These are phyloP conservation scores for Artibeus lituratus DNA, from an alignment of 2,797 vertebrate genomes.

Conservation along the genomic window DNA sequence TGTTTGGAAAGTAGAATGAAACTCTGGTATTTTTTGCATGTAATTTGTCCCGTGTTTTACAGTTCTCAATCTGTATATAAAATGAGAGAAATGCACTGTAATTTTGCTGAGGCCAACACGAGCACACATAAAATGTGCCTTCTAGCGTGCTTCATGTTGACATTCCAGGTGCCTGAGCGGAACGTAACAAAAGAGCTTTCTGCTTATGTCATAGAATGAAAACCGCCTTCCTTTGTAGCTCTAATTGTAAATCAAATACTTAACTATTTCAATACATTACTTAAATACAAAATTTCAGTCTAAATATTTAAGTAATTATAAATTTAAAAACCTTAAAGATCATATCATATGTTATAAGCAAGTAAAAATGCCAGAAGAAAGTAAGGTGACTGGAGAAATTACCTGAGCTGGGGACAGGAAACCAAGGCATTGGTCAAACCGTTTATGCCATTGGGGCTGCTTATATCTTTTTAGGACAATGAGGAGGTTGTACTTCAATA, in stretches of 20 bases:
- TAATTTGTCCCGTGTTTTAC: not conserved
- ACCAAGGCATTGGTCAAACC: not conserved
- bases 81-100: not conserved
- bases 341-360: not conserved
- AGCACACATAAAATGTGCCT: not conserved
- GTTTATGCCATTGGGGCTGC: not conserved
- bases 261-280: not conserved
- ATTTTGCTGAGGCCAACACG: not conserved
- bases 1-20: conserved; percentile 29
- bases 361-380: not conserved
- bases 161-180: not conserved
- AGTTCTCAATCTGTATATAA: conserved; percentile 12
- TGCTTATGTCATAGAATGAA: not conserved
- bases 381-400: not conserved
- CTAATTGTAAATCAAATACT: conserved; percentile 7
- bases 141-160: not conserved
- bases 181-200: not conserved
- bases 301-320: not conserved
- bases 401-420: not conserved
- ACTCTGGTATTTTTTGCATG: conserved; percentile 5
- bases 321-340: not conserved
- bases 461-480: not conserved
- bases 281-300: not conserved
- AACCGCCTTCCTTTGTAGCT: not conserved
- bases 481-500: not conserved